Conservation (phyloP, 2,888 invertebrate genomes). For the Drosophila anceps region DNA sequence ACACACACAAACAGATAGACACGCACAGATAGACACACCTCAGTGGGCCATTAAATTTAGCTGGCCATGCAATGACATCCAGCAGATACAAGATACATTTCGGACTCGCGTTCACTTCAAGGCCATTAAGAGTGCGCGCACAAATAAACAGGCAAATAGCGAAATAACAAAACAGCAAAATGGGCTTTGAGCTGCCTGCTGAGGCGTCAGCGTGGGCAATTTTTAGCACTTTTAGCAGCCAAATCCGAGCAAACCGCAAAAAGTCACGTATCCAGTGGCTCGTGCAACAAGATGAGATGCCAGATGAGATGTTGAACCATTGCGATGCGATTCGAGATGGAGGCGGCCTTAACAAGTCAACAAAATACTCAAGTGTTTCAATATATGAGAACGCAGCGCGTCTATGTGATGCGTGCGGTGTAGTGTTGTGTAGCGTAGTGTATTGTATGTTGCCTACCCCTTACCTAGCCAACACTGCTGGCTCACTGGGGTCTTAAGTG, state of each 20-base stretch:
- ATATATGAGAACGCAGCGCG: slow-evolving; percentile 28
- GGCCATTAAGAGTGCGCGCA: slow-evolving; percentile 50
- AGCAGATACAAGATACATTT: slow-evolving; percentile 63
- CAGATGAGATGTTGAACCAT: slow-evolving; percentile 28
- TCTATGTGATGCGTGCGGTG: slow-evolving; percentile 15
- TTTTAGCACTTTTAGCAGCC: slow-evolving; percentile 73
- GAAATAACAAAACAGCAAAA: slow-evolving; percentile 38
- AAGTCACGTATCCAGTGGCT: slow-evolving; percentile 79
- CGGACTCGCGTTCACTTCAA: slow-evolving; percentile 54
- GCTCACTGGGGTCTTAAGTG: slow-evolving; percentile 65
- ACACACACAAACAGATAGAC: slow-evolving; percentile 5
- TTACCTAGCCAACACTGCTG: neutral
- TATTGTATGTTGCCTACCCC: slow-evolving; percentile 14
- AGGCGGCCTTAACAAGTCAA: slow-evolving; percentile 65
- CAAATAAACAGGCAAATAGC: slow-evolving; percentile 47
- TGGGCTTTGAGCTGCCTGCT: slow-evolving; percentile 18
- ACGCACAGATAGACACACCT: slow-evolving; percentile 21
- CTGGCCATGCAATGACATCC: slow-evolving; percentile 41
- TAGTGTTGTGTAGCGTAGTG: slow-evolving; percentile 20
- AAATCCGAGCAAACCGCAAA: slow-evolving; percentile 83
- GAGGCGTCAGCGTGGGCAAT: slow-evolving; percentile 44
- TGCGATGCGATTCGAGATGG: slow-evolving; percentile 25
- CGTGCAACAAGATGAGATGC: slow-evolving; percentile 42
- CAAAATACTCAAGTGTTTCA: slow-evolving; percentile 70
- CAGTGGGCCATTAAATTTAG: slow-evolving; percentile 70